These are phyloP conservation scores for Tinea semifulvella DNA, from an alignment of 2,888 invertebrate species.

Conservation along the genomic window DNA sequence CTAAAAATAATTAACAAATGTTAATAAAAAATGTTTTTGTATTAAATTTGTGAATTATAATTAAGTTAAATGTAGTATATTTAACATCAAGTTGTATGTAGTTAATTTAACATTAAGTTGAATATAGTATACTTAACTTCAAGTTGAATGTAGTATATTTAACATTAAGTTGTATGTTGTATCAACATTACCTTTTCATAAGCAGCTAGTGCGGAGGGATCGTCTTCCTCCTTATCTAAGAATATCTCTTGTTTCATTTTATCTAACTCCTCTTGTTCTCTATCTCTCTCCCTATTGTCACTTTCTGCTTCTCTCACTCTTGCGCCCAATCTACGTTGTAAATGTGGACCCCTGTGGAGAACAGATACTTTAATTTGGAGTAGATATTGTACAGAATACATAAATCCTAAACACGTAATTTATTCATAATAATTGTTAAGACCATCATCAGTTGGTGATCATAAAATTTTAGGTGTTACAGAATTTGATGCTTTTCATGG, in stretches of 20 bases:
- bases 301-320: conserved; percentile 92
- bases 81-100: neutral
- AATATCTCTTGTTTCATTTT: conserved; percentile 82
- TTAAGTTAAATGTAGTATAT: neutral
- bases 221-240: conserved; percentile 68
- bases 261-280: conserved; percentile 88
- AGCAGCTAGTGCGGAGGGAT: conserved; percentile 52
- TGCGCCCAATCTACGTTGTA: conserved; percentile 90
- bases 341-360: conserved; percentile 78
- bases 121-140: too few relatives aligned
- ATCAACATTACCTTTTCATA: conserved; percentile 9
- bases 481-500: too few relatives aligned
- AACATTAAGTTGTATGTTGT: neutral
- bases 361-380: neutral
- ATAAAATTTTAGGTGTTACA: too few relatives aligned
- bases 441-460: too few relatives aligned
- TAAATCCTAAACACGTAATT: too few relatives aligned
- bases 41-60: too few relatives aligned
- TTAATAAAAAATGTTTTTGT: neutral
- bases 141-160: neutral
- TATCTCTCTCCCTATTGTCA: conserved; percentile 89
- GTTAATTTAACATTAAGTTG: too few relatives aligned
- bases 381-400: too few relatives aligned
- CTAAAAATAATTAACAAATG: conserved; percentile 25
- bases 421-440: too few relatives aligned